Evolutionary conservation across 2,113 vertebrate species (phyloP).

Genomic region (Hypanus sabinus): DNA sequence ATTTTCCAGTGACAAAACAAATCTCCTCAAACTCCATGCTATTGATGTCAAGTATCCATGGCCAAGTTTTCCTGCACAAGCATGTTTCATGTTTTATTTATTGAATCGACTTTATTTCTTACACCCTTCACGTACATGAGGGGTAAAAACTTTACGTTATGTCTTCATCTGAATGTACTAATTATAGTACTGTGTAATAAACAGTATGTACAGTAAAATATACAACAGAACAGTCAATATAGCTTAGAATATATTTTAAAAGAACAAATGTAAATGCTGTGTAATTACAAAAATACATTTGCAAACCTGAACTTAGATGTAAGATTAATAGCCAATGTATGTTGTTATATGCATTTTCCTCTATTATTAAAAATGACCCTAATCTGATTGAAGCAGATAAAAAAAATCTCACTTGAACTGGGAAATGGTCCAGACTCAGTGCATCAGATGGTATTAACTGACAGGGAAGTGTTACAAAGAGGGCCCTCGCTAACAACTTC

Average conservation of each 20-base stretch:
- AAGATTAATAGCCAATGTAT: not conserved
- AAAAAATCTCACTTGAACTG: not conserved
- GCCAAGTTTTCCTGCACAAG: not conserved
- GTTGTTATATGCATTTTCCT: not conserved
- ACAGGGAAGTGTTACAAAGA: not conserved
- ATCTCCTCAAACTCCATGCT: too few relatives aligned
- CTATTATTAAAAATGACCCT: not conserved
- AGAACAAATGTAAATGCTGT: not conserved
- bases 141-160: too few relatives aligned
- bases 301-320: not conserved
- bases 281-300: not conserved
- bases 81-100: not conserved
- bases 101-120: too few relatives aligned
- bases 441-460: not conserved
- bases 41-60: not conserved
- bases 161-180: too few relatives aligned
- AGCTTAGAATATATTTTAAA: not conserved
- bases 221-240: too few relatives aligned
- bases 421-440: not conserved
- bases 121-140: too few relatives aligned
- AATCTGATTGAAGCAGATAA: conserved; percentile 23
- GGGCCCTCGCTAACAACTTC: not conserved
- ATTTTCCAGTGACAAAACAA: too few relatives aligned
- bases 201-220: too few relatives aligned
- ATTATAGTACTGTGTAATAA: too few relatives aligned